These are phyloP conservation scores for Telmatherina bonti DNA, from an alignment of 2,797 vertebrate genomes.

Conservation along the genomic window DNA sequence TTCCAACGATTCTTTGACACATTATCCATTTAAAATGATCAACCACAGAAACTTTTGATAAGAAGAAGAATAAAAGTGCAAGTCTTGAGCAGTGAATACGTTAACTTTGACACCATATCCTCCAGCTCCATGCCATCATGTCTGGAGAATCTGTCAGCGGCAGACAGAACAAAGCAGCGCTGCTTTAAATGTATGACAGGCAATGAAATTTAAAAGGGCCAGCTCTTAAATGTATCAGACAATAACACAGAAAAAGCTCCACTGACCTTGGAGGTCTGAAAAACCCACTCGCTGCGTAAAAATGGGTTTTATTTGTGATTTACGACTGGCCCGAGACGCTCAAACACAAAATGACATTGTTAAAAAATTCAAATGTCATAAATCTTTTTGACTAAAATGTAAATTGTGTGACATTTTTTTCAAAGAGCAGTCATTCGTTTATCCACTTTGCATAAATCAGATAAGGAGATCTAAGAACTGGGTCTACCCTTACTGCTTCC, in stretches of 20 bases:
- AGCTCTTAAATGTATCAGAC: constrained; percentile 12
- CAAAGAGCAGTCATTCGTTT: not conserved
- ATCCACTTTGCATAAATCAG: not conserved
- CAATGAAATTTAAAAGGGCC: constrained; percentile 11
- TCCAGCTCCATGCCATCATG: not conserved
- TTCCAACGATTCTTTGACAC: not conserved
- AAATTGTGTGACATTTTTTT: not conserved
- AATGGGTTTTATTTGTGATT: not conserved
- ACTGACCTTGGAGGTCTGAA: constrained; percentile 8
- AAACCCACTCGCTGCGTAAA: constrained; percentile 5
- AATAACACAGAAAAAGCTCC: not conserved
- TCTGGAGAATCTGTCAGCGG: not conserved
- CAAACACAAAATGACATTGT: not conserved
- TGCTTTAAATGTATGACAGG: constrained; percentile 9
- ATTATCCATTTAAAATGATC: not conserved
- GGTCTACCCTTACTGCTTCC: not conserved
- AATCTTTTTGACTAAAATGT: not conserved
- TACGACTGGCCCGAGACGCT: not conserved
- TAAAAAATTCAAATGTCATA: not conserved
- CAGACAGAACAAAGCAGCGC: not conserved
- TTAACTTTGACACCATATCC: not conserved
- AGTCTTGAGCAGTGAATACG: not conserved
- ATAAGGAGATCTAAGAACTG: not conserved
- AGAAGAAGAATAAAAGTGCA: not conserved
- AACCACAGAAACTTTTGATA: not conserved